Evolutionary conservation across 1,140 invertebrate species (phyloP), one percentile per base, ranked within the genome.

Genomic region (Araneus ventricosus): DNA sequence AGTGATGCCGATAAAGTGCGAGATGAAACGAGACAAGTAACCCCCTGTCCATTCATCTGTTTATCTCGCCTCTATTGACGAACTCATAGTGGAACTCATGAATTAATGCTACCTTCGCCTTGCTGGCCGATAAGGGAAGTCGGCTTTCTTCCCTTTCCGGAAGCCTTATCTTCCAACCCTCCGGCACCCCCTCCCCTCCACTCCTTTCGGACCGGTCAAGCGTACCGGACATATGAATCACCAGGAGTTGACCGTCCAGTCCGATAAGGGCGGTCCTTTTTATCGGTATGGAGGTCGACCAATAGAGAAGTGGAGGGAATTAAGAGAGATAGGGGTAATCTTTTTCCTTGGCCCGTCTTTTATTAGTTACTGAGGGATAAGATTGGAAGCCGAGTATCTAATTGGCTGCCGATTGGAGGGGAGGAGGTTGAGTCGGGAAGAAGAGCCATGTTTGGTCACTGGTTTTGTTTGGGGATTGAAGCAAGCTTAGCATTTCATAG

Each of bases 321-420:
- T 86, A 86, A 86, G 37, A 57, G 61, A 86, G 45, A 87, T 63
- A 61, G 52, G 41, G 67, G 90, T 92, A 86, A 86, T 92, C 82
- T 92, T 59, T 92, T 91, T 57, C 63, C 61, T 92, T 92, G 63
- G 84, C 63, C 61, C 61, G 84, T 88, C 91, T 93, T 93, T 93
- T 93, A 93, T 93, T 93, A 93, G 91, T 93, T 93, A 93, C 84
- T 93, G 91, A 93, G 85, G 91, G 91, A 93, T 93, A 93, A 93
- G 91, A 93, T 93, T 93, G 91, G 91, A 93, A 93, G 91, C 91
- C 91, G 91, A 93, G 91, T 93, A 93, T 93, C 91, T 93, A 93
- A 93, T 93, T 93, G 91, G 91, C 63, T 75, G 85, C 91, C 91
- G 91, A 93, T 93, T 93, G 91, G 91, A 75, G 37, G 37, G 8